Percentiles rank a stretch among this genome's conserved stretches.
Conservation (phyloP, 2,888 invertebrate genomes). For the Hermodice carunculata region DNA sequence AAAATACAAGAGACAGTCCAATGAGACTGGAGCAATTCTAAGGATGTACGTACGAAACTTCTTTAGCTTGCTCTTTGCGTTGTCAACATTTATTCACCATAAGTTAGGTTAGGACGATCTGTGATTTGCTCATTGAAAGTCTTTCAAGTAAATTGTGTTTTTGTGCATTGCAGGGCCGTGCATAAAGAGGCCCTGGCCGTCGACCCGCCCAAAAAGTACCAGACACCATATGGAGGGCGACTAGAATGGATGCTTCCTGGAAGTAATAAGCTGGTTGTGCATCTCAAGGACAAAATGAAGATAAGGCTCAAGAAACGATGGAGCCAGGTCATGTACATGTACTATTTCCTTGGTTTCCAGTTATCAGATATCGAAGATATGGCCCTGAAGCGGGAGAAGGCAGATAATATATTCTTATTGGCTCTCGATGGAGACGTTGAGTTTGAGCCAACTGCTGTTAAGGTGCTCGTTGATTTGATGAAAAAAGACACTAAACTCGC, state of each 20-base stretch:
- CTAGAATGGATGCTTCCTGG: conserved; percentile 96
- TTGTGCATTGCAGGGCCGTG: conserved; percentile 1
- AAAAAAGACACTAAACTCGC: conserved; percentile 97
- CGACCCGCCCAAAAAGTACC: conserved; percentile 83
- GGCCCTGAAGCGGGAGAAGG: conserved; percentile 93
- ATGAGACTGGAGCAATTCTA: no score
- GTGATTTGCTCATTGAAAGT: background rate
- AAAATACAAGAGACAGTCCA: no score
- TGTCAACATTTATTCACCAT: no score
- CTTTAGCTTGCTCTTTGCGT: no score
- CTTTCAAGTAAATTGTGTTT: no score
- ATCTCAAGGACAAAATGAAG: conserved; percentile 96
- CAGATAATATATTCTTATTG: conserved; percentile 91
- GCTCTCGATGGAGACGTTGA: conserved; percentile 98
- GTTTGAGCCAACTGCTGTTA: conserved; percentile 90
- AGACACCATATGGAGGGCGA: conserved; percentile 96
- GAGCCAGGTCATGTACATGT: conserved; percentile 99
- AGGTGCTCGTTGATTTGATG: conserved; percentile 96
- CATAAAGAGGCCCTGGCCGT: conserved; percentile 2
- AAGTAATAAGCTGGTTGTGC: conserved; percentile 96
- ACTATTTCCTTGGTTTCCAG: conserved; percentile 95
- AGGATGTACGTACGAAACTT: no score
- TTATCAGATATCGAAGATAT: conserved; percentile 95
- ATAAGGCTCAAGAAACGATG: conserved; percentile 98
- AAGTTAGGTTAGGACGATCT: background rate